Percentiles rank a stretch among this genome's conserved stretches.
Conservation (phyloP, 2,113 vertebrate genomes). For the Alethe castanea region DNA sequence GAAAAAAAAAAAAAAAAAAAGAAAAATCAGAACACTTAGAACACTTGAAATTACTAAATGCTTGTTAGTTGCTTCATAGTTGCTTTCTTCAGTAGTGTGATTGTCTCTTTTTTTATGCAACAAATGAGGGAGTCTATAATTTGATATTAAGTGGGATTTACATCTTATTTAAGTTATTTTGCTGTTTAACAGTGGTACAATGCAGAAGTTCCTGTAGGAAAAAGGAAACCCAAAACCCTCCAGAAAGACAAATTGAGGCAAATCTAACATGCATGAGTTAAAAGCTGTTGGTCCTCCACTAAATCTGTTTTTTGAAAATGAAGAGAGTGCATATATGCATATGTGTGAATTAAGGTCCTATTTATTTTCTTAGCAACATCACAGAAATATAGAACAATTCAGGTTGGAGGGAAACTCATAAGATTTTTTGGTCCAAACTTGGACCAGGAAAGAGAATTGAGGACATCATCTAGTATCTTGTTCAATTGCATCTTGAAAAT, state of each 20-base stretch:
- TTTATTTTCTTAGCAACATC: not conserved
- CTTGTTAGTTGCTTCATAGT: not conserved
- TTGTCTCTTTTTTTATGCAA: not conserved
- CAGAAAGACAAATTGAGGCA: not conserved
- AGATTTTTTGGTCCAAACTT: not conserved
- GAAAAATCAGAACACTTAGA: not conserved
- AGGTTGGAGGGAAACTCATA: not conserved
- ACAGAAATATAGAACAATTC: not conserved
- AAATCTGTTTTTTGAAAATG: not conserved
- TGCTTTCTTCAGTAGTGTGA: not conserved
- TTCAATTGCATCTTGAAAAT: not conserved
- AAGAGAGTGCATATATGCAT: fast-evolving
- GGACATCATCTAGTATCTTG: not conserved
- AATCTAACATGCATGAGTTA: not conserved
- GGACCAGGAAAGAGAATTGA: not conserved
- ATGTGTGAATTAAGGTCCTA: not conserved
- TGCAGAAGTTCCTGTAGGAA: not conserved
- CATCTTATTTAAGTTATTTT: not conserved
- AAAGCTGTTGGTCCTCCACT: not conserved
- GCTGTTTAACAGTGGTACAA: not conserved
- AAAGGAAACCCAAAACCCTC: not conserved
- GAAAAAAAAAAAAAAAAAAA: not conserved
- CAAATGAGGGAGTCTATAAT: not conserved
- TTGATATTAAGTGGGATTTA: not conserved
- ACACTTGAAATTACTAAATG: not conserved